phyloP scores from a whole-genome alignment of 53 echinoderm and acorn worm species.

The Echinarachnius parma region DNA sequence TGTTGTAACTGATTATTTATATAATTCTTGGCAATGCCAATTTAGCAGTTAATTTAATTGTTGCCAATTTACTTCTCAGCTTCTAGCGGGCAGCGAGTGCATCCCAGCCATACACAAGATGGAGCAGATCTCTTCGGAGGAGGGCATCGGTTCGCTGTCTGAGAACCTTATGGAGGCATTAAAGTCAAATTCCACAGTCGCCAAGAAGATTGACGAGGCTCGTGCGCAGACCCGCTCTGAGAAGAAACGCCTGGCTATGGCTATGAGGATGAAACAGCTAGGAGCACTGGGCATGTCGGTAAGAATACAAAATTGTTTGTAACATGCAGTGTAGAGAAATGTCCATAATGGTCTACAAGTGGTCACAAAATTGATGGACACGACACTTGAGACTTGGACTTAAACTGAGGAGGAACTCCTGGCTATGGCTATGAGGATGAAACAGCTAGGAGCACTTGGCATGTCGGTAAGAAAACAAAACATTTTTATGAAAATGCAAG shows the following conservation, averaged over 20 bases:
- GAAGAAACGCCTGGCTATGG: constrained; percentile 95
- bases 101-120: constrained; percentile 83
- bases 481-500: too few relatives aligned
- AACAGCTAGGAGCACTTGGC: constrained; percentile 94
- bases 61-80: constrained; percentile 37
- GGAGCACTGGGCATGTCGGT: constrained; percentile 99
- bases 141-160: constrained; percentile 91
- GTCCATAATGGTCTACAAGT: too few relatives aligned
- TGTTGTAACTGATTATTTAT: too few relatives aligned
- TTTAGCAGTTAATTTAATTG: neutral
- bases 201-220: constrained; percentile 98
- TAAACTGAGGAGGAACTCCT: too few relatives aligned
- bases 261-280: constrained; percentile 94
- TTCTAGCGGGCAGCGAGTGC: constrained; percentile 77
- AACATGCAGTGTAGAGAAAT: too few relatives aligned
- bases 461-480: constrained; percentile 99
- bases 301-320: too few relatives aligned
- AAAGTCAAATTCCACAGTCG: constrained; percentile 81
- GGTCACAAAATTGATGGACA: too few relatives aligned
- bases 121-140: constrained; percentile 97
- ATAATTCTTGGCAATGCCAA: too few relatives aligned
- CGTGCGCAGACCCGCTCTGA: constrained; percentile 89
- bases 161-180: constrained; percentile 97
- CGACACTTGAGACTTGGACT: too few relatives aligned
- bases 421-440: constrained; percentile 98